Base-by-base conservation (phyloP, 2,888 invertebrate genomes). In the Neoascia interrupta region DNA sequence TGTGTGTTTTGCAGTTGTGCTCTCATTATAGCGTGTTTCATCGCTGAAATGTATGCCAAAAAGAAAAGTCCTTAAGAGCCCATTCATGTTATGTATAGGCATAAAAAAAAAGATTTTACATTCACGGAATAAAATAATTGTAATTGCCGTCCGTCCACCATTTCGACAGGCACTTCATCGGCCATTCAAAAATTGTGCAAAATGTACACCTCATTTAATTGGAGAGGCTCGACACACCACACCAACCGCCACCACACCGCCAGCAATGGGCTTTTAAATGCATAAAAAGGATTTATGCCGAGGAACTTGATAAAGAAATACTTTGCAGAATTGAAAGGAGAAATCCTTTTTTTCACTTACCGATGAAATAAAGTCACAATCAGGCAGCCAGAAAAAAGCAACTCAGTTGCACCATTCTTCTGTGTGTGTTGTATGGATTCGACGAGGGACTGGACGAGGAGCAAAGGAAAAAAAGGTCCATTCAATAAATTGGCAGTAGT, bases 131-230 rank as follows among this genome's bases (percentile, higher is more conserved):
- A 58, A 60, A 68, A 58, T 73, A 73, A 79, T 79, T 73, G 73
- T 79, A 72, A 72, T 79, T 79, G 79, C 79, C 72, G 79, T 72
- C 72, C 66, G 79, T 79, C 66, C 79, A 68, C 54, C 60, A 66
- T 68, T 79, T 79, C 54, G 60, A 60, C 41, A 63, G 31, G 28
- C 56, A 61, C 68, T 69, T 34, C 64, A 64, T 58, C 45, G 21
- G 45, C 79, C 60, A 79, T 79, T 73, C 53, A 79, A 47, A 79
- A 79, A 66, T 63, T 74, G 80, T 80, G 74, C 69, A 74, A 74
- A 74, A 73, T 74, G 58, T 74, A 74, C 80, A 80, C 80, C 80
- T 80, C 80, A 80, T 80, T 80, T 80, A 80, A 80, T 80, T 80
- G 80, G 80, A 80, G 68, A 66, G 74, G 37, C 74, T 63, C 63